Evolutionary conservation across 2,113 vertebrate genomes (phyloP), one percentile per base, ranked within the genome.

Genomic region (Macquaria ambigua): DNA sequence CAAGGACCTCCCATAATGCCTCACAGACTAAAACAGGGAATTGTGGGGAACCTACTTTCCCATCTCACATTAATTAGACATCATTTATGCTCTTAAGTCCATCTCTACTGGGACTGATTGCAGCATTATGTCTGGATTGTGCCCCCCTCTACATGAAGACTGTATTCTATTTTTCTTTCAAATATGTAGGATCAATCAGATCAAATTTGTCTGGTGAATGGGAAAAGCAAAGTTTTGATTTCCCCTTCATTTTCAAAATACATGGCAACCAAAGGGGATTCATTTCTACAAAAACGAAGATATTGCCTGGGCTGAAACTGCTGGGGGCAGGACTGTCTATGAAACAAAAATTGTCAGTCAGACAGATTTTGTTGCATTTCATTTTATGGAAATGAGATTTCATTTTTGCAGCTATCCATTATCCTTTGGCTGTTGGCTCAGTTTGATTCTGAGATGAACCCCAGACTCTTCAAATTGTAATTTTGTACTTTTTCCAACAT

Each of bases 1-100:
- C 68, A 7, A 14, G n/a, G 86, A 93, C 86, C 92, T 89, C 91
- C 91, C 92, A 86, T 85, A 83, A 90, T 79, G 89, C 77, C 77
- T 84, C 69, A 25, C 58, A 46, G 69, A 76, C 77, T 85, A 48
- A 75, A 73, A 81, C 59, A 67, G 62, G 81, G 77, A 78, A 82
- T 75, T 79, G 52, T 68, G 62, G 80, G 85, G 56, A 78, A 87
- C 89, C 68, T 62, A 74, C 72, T 75, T 71, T 78, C 53, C 75
- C 21, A 75, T 87, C 80, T 89, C 4, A 10, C 46, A 79, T 88
- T 88, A 92, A 93, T 90, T 86, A 74, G 77, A 85, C 58, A 25
- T 84, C 83, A 77, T 93, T 93, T 90, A 89, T 77, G 78, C 80
- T 66, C 64, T 70, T 56, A 67, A 80, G 69, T 82, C 86, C 59